A percentile compares a stretch with the other conserved stretches of the same genome.
phyloP scores from a whole-genome alignment of 2,888 invertebrate genomes.

The Sphinx pinastri region DNA sequence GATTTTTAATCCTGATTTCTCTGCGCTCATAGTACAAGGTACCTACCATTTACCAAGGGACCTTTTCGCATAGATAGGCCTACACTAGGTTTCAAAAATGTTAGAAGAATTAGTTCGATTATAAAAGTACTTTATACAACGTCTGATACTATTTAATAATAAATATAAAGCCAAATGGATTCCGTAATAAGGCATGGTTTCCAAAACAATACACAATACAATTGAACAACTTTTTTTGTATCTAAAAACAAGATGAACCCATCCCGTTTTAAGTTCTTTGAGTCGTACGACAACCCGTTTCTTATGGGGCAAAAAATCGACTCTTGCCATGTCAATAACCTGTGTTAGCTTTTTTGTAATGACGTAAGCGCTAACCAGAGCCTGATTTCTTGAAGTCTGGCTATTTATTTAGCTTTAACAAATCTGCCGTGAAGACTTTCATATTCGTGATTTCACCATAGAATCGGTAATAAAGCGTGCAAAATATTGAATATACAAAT shows the following conservation, averaged over 20 bases:
- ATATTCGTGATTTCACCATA: neutral
- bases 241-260: neutral
- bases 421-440: slow-evolving; percentile 23
- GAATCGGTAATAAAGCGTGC: slow-evolving; percentile 10
- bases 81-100: neutral
- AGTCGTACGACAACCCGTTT: slow-evolving; percentile 22
- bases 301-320: slow-evolving; percentile 22
- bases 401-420: slow-evolving; percentile 20
- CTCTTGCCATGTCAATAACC: slow-evolving; percentile 47
- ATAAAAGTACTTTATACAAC: too few species aligned
- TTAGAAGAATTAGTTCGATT: neutral
- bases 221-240: neutral
- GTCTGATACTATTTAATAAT: too few species aligned
- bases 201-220: neutral
- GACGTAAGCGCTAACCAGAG: slow-evolving; percentile 44
- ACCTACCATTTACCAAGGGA: too few species aligned
- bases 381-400: slow-evolving; percentile 31
- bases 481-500: slow-evolving; percentile 3
- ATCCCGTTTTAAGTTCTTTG: slow-evolving; percentile 22
- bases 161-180: neutral
- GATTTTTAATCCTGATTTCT: slow-evolving; percentile 17
- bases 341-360: slow-evolving; percentile 47
- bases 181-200: neutral
- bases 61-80: too few species aligned
- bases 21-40: too few species aligned